These are phyloP conservation scores for Sebastes reedi DNA, from an alignment of 2,797 vertebrate genomes.

Conservation along the genomic window DNA sequence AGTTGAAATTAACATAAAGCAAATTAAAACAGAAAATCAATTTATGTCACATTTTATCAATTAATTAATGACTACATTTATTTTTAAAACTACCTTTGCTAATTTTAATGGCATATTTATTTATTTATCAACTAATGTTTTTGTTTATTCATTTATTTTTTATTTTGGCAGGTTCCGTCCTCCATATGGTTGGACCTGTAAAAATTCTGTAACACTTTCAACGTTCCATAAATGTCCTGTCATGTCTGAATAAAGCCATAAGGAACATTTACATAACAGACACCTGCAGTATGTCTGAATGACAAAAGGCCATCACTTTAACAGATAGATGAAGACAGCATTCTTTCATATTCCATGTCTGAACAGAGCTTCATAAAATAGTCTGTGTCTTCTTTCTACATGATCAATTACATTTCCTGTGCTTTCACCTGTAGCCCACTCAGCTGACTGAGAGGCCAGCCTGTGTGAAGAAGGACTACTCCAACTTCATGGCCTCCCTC, in stretches of 20 bases:
- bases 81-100: too few relatives aligned
- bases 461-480: slow-evolving; percentile 98
- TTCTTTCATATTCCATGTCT: background rate
- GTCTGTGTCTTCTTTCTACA: background rate
- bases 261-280: background rate
- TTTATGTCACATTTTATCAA: too few relatives aligned
- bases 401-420: accelerated
- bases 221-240: background rate
- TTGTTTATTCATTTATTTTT: too few relatives aligned
- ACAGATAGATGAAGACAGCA: background rate
- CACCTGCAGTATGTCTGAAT: too few relatives aligned
- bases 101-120: too few relatives aligned
- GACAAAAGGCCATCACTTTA: background rate
- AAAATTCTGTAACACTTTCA: background rate
- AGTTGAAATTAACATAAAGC: too few relatives aligned
- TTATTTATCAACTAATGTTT: too few relatives aligned
- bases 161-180: too few relatives aligned
- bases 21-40: too few relatives aligned
- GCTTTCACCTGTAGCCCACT: slow-evolving; percentile 80
- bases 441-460: slow-evolving; percentile 93
- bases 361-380: background rate
- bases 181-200: too few relatives aligned
- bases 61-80: too few relatives aligned
- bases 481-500: slow-evolving; percentile 97
- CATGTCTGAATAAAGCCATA: background rate